These are phyloP conservation scores for Cercocebus atys DNA, from an alignment of 2,113 vertebrate species.

Conservation along the genomic window DNA sequence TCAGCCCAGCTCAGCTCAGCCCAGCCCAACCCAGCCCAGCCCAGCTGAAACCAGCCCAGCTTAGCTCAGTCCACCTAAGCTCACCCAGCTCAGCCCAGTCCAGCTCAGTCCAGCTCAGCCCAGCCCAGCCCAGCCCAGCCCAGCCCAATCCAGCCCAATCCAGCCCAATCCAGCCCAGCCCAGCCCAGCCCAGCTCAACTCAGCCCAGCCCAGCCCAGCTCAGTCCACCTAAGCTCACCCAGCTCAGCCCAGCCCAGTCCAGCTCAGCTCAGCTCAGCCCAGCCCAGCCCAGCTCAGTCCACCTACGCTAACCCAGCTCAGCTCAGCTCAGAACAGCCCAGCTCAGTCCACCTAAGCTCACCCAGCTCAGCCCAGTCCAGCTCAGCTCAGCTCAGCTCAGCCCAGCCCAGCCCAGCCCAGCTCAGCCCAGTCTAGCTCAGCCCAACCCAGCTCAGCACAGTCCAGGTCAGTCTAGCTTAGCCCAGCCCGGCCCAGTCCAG, in stretches of 20 bases:
- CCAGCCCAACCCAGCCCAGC: not conserved
- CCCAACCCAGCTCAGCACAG: fast-evolving
- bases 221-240: not conserved
- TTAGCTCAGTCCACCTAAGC: not conserved
- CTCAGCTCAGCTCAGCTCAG: not conserved
- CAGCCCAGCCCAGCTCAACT: fast-evolving
- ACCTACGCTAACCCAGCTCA: fast-evolving
- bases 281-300: not conserved
- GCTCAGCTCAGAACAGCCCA: not conserved
- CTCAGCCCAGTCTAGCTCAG: not conserved
- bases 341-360: not conserved
- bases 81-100: fast-evolving
- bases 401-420: not conserved
- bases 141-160: fast-evolving
- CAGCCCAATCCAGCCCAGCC: not conserved
- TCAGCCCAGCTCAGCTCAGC: fast-evolving
- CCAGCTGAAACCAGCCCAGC: not conserved
- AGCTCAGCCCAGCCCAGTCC: not conserved
- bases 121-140: too few relatives aligned
- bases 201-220: fast-evolving
- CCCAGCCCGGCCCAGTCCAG: fast-evolving
- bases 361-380: not conserved
- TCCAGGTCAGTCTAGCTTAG: fast-evolving
- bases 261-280: not conserved
- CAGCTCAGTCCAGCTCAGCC: not conserved